Evolutionary conservation across 2,888 invertebrate species (phyloP).

Genomic region (Neoscelio sp.): DNA sequence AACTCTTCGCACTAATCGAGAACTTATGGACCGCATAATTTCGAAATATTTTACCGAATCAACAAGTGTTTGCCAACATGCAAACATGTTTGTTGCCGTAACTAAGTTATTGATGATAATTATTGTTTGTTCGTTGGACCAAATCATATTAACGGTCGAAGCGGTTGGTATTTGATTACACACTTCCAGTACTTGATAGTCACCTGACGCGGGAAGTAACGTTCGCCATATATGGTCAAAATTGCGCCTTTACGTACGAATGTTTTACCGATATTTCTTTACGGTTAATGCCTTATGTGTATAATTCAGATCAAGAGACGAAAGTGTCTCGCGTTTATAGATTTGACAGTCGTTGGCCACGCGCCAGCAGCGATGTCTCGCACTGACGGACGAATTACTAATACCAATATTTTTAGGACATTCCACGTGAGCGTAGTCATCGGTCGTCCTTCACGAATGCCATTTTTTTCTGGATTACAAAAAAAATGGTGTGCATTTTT

Average conservation of each 20-base stretch:
- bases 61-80: slow-evolving; percentile 34
- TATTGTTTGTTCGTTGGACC: slow-evolving; percentile 10
- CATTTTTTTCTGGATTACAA: slow-evolving; percentile 27
- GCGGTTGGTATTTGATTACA: not conserved
- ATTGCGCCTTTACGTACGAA: not conserved
- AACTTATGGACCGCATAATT: slow-evolving; percentile 16
- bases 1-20: not conserved
- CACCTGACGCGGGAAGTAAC: not conserved
- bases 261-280: slow-evolving; percentile 17
- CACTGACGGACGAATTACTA: slow-evolving; percentile 59
- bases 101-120: slow-evolving; percentile 28
- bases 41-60: slow-evolving; percentile 13
- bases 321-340: slow-evolving; percentile 53
- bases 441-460: slow-evolving; percentile 47
- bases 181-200: not conserved
- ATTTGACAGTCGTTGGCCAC: slow-evolving; percentile 48
- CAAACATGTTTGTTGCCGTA: slow-evolving; percentile 18
- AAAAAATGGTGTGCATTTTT: slow-evolving; percentile 22
- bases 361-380: slow-evolving; percentile 51
- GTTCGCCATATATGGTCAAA: not conserved
- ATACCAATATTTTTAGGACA: slow-evolving; percentile 59
- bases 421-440: slow-evolving; percentile 53
- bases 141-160: slow-evolving; percentile 26
- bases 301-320: slow-evolving; percentile 46
- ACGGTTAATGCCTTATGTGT: slow-evolving; percentile 35